These are phyloP conservation scores for Lagopus muta DNA, from an alignment of 2,113 vertebrate species.

Conservation along the genomic window DNA sequence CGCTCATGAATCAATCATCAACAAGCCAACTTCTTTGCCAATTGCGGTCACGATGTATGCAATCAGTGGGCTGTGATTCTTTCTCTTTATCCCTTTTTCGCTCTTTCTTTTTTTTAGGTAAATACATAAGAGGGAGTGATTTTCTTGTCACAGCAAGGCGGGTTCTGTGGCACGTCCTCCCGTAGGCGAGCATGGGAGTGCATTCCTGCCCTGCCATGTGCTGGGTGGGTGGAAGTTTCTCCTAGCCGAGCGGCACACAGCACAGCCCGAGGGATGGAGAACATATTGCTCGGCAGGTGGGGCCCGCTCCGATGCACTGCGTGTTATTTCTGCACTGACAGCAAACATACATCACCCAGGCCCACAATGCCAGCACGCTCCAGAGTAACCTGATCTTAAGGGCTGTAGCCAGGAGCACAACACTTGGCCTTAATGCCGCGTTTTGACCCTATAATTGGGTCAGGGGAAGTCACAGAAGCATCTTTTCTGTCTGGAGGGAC, in stretches of 20 bases:
- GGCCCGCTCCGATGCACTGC: slow-evolving; percentile 79
- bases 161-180: background rate
- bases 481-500: slow-evolving; percentile 39
- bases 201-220: slow-evolving; percentile 70
- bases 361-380: slow-evolving; percentile 80
- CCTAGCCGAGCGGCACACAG: slow-evolving; percentile 67
- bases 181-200: fast-evolving
- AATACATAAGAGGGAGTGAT: background rate
- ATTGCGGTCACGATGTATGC: slow-evolving; percentile 42
- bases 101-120: background rate
- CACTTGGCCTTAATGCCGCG: slow-evolving; percentile 68
- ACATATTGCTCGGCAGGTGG: slow-evolving; percentile 86
- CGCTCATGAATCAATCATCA: slow-evolving; percentile 47
- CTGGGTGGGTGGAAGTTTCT: slow-evolving; percentile 78
- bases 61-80: slow-evolving; percentile 45
- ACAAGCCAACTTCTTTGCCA: slow-evolving; percentile 53
- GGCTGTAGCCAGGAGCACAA: slow-evolving; percentile 76
- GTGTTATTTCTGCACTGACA: slow-evolving; percentile 93
- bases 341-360: slow-evolving; percentile 88
- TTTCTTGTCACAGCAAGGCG: slow-evolving; percentile 8
- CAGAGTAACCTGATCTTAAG: slow-evolving; percentile 79
- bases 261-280: slow-evolving; percentile 78
- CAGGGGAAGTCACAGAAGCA: slow-evolving; percentile 76
- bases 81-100: background rate
- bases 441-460: slow-evolving; percentile 82